Evolutionary conservation across 2,113 vertebrate species (phyloP), one percentile per base, ranked within the genome.

Genomic region (Columba livia): DNA sequence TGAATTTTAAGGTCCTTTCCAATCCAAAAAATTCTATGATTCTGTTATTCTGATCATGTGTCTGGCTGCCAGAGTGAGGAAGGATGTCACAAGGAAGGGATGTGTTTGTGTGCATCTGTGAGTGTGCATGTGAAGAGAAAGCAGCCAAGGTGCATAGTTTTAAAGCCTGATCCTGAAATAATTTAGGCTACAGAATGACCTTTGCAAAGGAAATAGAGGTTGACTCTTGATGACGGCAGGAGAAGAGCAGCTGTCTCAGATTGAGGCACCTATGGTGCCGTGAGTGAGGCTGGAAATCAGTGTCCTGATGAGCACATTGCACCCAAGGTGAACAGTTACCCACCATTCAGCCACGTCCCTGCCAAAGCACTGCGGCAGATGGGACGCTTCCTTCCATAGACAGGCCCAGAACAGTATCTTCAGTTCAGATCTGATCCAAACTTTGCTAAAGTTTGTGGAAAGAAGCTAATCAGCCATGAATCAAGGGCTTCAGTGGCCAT

Each of bases 401-500:
- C 62, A 42, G 34, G 34, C 69, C 36, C 8, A 5, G 70, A 60
- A n/a, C 42, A 51, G 42, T 10, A 23, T 36, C 86, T 91, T 75
- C 73, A 48, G 34, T 8, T 60, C n/a, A 57, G 50, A 25, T 69
- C 81, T 86, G 83, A 89, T 89, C 47, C 64, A 77, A 84, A 74
- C 79, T 86, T 88, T 34, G 29, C 50, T 64, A 4, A 93, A 96
- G 70, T 80, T 85, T 6, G 12, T 85, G 72, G 85, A 85, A 80
- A 84, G 79, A 62, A 75, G 89, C 57, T 85, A 85, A 40, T 78
- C 61, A 75, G 42, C 42, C 48, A 34, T 56, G 64, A 58, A 75
- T 94, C 79, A 84, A 87, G 36, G 44, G 44, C 34, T 72, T 89
- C 89, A 94, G 93, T 91, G 51, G 74, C 75, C 79, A 36, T 93